Evolutionary conservation across 2,888 invertebrate genomes (phyloP), one percentile per base, ranked within the genome.

Genomic region (Epistrophe grossulariae): DNA sequence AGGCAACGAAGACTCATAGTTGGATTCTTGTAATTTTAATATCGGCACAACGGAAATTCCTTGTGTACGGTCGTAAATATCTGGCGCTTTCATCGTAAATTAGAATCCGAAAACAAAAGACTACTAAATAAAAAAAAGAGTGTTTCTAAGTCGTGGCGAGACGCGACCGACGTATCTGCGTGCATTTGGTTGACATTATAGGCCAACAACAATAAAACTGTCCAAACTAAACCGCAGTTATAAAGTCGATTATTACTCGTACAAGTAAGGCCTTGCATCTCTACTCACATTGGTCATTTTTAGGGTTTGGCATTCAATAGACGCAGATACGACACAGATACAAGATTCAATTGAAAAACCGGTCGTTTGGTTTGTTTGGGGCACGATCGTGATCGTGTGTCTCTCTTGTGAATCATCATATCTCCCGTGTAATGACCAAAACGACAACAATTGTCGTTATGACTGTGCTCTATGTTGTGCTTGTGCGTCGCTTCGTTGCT

Each of bases 31-130:
- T 79, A 60, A 74, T 74, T 79, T 83, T 76, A 87, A 83, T 87
- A 87, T 87, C 87, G 76, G 68, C 83, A 70, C 70, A 87, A 15
- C 87, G 87, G 87, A 87, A 87, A 87, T 87, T 87, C 87, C 79
- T 79, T 76, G 72, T 76, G 31, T 72, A 79, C 76, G 83, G 87
- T 83, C 83, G 79, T 87, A 87, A 87, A 87, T 87, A 87, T 87
- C 87, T 79, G 79, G 74, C 87, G 83, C 83, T 87, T 87, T 87
- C 79, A 79, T 87, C 82, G 79, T 87, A 87, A 87, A 87, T 87
- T 83, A 76, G 52, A 87, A 79, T 79, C 79, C 74, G 71, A 81
- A 79, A 72, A 87, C 82, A 87, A 87, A 81, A 84, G 38, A 59
- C 11, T n/a, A 7, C 19, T 15, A 50, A 57, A 55, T 28, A 77